These are phyloP conservation scores for Agrochola lota DNA, from an alignment of 2,888 invertebrate genomes.

Conservation along the genomic window DNA sequence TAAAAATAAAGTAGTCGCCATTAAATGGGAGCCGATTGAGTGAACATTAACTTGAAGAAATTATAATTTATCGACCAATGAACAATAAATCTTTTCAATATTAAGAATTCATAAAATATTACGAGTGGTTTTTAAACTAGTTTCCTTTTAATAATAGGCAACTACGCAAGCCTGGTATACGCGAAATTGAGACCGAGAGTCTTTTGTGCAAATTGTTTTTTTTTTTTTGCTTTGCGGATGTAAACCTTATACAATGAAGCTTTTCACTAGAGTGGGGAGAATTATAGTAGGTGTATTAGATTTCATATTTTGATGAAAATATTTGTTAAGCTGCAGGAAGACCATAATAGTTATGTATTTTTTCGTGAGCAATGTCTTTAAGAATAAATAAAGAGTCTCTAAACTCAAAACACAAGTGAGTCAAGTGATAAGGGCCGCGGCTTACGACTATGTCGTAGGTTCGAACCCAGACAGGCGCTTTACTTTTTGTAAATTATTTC, in stretches of 20 bases:
- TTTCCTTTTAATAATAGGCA: conserved; percentile 54
- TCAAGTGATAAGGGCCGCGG: no score
- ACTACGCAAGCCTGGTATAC: conserved; percentile 9
- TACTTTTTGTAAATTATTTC: no score
- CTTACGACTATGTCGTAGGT: no score
- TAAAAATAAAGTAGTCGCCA: conserved; percentile 67
- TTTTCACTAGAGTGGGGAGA: neutral
- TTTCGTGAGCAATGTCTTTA: neutral
- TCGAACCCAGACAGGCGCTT: no score
- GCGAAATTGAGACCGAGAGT: conserved; percentile 45
- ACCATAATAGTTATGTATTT: neutral
- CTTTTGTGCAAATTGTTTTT: conserved; percentile 42
- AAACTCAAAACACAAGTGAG: neutral
- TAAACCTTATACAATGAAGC: no score
- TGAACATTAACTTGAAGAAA: conserved; percentile 68
- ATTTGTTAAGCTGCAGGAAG: neutral
- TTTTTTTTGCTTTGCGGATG: neutral
- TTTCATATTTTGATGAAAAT: neutral
- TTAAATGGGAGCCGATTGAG: conserved; percentile 65
- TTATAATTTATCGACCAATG: conserved; percentile 65
- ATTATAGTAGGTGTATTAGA: neutral
- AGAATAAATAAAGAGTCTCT: neutral
- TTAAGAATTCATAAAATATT: conserved; percentile 65
- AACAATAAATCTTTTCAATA: conserved; percentile 65
- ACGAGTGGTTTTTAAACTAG: conserved; percentile 53